These are phyloP conservation scores for Eupithecia vulgata DNA, from an alignment of 2,888 invertebrate genomes.

Conservation along the genomic window DNA sequence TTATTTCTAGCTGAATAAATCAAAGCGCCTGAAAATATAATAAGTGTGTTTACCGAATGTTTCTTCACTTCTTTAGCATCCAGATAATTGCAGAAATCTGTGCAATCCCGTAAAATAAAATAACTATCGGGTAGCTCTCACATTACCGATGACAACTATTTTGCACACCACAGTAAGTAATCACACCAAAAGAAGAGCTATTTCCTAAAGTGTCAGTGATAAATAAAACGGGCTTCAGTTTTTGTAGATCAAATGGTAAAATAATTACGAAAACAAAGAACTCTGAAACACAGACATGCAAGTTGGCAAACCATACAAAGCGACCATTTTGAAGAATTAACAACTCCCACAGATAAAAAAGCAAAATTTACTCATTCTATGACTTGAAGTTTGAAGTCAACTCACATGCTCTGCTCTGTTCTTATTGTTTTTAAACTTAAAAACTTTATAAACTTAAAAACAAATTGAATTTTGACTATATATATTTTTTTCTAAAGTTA, in stretches of 20 bases:
- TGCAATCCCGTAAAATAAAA: constrained; percentile 77
- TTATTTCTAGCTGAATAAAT: constrained; percentile 32
- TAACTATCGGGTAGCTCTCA: constrained; percentile 78
- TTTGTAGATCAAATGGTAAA: constrained; percentile 57
- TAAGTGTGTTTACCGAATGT: constrained; percentile 61
- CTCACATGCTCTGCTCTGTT: too few relatives aligned
- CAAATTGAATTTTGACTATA: too few relatives aligned
- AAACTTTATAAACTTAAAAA: too few relatives aligned
- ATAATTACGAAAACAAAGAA: constrained; percentile 81
- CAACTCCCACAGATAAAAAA: constrained; percentile 60
- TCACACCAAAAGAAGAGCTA: constrained; percentile 54
- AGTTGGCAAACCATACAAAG: constrained; percentile 86
- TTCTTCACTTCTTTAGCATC: constrained; percentile 66
- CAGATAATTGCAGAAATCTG: constrained; percentile 69
- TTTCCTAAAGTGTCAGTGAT: constrained; percentile 53
- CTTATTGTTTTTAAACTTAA: too few relatives aligned
- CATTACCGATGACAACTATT: constrained; percentile 83
- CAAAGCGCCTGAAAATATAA: constrained; percentile 26
- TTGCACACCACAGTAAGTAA: constrained; percentile 61
- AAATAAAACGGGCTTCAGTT: constrained; percentile 56
- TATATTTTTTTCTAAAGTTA: background rate
- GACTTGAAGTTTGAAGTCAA: background rate
- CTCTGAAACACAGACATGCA: constrained; percentile 82
- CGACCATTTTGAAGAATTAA: constrained; percentile 90
- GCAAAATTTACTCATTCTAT: constrained; percentile 7